Conservation (phyloP, 2,797 vertebrate species). For the Trachurus trachurus region DNA sequence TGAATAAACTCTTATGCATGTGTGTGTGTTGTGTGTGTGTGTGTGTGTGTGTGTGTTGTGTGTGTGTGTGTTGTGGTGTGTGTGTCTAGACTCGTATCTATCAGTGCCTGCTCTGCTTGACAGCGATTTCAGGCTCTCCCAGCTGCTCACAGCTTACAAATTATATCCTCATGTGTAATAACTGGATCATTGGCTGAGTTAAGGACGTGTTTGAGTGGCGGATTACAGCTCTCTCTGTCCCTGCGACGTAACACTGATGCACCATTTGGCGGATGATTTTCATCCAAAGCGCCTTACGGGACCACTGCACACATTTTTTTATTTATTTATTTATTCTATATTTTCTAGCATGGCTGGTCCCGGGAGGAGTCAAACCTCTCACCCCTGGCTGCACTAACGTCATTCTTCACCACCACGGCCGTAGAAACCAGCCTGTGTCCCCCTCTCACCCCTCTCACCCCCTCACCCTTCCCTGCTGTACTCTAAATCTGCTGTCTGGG, state of each 20-base stretch:
- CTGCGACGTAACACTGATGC: conserved; percentile 35
- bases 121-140: conserved; percentile 26
- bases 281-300: conserved; percentile 36
- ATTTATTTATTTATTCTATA: too few relatives aligned
- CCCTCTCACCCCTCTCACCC: conserved; percentile 4
- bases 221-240: conserved; percentile 51
- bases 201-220: conserved; percentile 65
- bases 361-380: conserved; percentile 36
- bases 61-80: neutral
- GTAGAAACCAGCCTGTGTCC: conserved; percentile 26
- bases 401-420: conserved; percentile 22
- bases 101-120: neutral
- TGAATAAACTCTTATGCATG: neutral
- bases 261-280: conserved; percentile 51
- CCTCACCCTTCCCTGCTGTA: neutral
- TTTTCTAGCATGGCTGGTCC: conserved; percentile 22
- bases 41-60: neutral
- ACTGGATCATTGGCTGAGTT: conserved; percentile 67
- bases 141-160: conserved; percentile 36
- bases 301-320: conserved; percentile 5
- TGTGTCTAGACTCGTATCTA: conserved; percentile 24
- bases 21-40: neutral
- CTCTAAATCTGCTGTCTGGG: conserved; percentile 48
- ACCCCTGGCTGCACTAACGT: conserved; percentile 7
- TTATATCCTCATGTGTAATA: conserved; percentile 70